Base-by-base conservation (phyloP, 1,140 invertebrate genomes). In the Drosophila takahashii region DNA sequence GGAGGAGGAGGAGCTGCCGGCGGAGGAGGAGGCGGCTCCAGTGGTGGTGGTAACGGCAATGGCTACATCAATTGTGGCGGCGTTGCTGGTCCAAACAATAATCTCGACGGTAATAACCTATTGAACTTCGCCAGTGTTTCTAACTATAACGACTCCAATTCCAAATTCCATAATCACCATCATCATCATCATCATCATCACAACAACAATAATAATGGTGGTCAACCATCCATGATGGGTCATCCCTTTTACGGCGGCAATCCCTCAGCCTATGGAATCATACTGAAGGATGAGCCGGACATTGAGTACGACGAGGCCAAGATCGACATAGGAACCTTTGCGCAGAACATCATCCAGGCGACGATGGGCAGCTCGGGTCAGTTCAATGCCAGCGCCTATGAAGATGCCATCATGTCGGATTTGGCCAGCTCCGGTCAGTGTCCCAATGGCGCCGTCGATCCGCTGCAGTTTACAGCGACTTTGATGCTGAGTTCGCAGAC, bases 341-440 rank as follows among this genome's bases (percentile, higher is more conserved):
- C 90, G 7, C 81, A 78, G 93, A 91, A 90, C 52, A 92, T 91
- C 3, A 91, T 91, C 3, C 90, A 92, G 47, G 90, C 90, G 0
- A 90, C 65, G 5, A 91, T 86, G 92, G 95, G 64, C 93, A 94
- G 22, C 22, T 56, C 48, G 15, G 61, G 62, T 0, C 60, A 67
- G 34, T 94, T 95, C n/a, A 93, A 93, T 37, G 95, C 95, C 69
- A 96, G 96, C 79, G 94, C 95, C 37, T 94, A 93, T 3, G 95
- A 95, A 73, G 95, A 96, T 44, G 95, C 95, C 1, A 96, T 97
- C 93, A 96, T 97, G 93, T 95, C 96, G 0, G 96, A 97, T 83
- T 94, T 96, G 93, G 95, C 95, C 0, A 95, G 95, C 4, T 75
- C 75, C 29, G 54, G 54, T 2, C 89, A 91, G 42, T 86, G 90